These are phyloP conservation scores for Plagiodera versicolora DNA, from an alignment of 2,888 invertebrate species.

Conservation along the genomic window DNA sequence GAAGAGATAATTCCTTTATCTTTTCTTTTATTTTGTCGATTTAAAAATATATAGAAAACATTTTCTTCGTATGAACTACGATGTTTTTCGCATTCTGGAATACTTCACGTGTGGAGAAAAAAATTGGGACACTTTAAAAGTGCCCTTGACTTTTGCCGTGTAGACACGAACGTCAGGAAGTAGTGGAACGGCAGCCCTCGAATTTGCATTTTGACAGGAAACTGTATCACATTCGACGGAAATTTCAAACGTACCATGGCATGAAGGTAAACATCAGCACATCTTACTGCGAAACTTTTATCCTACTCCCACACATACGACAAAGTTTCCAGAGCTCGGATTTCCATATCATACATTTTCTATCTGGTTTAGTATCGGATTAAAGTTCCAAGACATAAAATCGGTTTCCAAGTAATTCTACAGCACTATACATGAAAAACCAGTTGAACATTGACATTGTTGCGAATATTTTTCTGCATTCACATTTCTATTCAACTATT, in stretches of 20 bases:
- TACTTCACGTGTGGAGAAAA: too few relatives aligned
- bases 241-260: neutral
- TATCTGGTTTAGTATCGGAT: neutral
- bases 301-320: neutral
- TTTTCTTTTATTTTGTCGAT: too few relatives aligned
- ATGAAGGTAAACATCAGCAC: neutral
- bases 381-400: neutral
- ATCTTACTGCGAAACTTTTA: neutral
- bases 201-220: slow-evolving; percentile 13
- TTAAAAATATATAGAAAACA: too few relatives aligned
- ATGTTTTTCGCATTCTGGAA: too few relatives aligned
- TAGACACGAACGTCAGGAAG: neutral
- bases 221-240: slow-evolving; percentile 4
- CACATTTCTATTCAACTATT: too few relatives aligned
- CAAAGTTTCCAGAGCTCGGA: neutral
- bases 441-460: too few relatives aligned
- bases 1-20: too few relatives aligned
- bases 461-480: too few relatives aligned
- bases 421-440: too few relatives aligned
- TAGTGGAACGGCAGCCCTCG: neutral
- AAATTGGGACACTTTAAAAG: neutral
- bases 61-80: too few relatives aligned
- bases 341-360: neutral
- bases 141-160: neutral
- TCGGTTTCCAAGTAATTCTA: too few relatives aligned